These are phyloP conservation scores for Ephialtes manifestator DNA, from an alignment of 2,888 invertebrate genomes.

Conservation along the genomic window DNA sequence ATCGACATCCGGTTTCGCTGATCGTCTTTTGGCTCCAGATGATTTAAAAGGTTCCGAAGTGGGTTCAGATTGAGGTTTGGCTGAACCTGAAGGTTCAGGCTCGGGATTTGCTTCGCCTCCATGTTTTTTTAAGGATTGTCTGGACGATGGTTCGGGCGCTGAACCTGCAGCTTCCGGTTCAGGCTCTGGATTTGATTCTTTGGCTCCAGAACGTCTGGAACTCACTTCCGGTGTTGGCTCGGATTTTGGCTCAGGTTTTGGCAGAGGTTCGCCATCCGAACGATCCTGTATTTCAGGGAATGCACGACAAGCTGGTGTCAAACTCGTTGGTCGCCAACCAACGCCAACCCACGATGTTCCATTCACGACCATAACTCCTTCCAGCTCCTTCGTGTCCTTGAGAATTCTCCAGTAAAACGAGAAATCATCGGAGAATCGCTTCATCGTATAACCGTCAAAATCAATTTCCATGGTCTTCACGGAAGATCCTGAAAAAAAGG, in stretches of 20 bases:
- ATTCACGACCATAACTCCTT: slow-evolving; percentile 95
- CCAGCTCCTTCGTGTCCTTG: slow-evolving; percentile 94
- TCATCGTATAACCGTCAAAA: slow-evolving; percentile 90
- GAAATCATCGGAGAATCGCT: slow-evolving; percentile 91
- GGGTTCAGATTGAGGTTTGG: slow-evolving; percentile 83
- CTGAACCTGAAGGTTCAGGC: slow-evolving; percentile 82
- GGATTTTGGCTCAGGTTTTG: slow-evolving; percentile 84
- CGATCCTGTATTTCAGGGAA: slow-evolving; percentile 90
- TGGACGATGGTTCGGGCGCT: slow-evolving; percentile 58
- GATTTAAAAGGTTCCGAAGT: slow-evolving; percentile 80
- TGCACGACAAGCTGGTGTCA: slow-evolving; percentile 92
- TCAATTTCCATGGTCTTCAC: slow-evolving; percentile 92
- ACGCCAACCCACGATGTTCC: slow-evolving; percentile 93
- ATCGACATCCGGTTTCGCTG: slow-evolving; percentile 79
- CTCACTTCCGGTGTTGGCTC: slow-evolving; percentile 83
- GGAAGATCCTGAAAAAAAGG: slow-evolving; percentile 89
- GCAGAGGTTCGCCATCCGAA: slow-evolving; percentile 84
- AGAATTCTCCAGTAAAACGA: slow-evolving; percentile 95
- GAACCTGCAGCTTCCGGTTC: slow-evolving; percentile 74
- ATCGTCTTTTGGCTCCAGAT: slow-evolving; percentile 80
- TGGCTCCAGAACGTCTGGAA: slow-evolving; percentile 76
- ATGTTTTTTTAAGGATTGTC: slow-evolving; percentile 40
- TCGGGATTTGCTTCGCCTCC: slow-evolving; percentile 80
- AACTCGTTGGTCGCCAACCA: slow-evolving; percentile 95
- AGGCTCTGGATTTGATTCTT: slow-evolving; percentile 76